phyloP scores from a whole-genome alignment of 2,113 vertebrate genomes.

The Ophthalmolycus amberensis region DNA sequence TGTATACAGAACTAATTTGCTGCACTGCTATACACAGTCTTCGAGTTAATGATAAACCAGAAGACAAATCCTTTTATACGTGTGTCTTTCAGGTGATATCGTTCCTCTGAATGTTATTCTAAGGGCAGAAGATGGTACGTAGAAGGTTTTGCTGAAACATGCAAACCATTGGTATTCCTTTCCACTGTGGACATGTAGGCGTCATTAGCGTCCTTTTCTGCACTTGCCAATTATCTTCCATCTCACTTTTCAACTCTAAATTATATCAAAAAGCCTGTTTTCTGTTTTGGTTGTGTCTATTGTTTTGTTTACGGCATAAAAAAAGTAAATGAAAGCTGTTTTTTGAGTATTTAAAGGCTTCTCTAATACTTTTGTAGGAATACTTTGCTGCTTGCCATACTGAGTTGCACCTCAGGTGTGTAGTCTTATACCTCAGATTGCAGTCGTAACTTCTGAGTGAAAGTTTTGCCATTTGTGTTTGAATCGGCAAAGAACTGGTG shows the following conservation, averaged over 20 bases:
- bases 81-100: not conserved
- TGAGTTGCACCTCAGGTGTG: not conserved
- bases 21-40: not conserved
- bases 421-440: not conserved
- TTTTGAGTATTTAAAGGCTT: not conserved
- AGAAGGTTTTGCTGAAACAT: too few species aligned
- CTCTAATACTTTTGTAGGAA: too few species aligned
- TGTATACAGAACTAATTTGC: not conserved
- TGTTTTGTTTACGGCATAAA: not conserved
- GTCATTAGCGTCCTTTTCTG: too few species aligned
- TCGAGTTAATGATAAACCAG: constrained; percentile 49
- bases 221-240: too few species aligned
- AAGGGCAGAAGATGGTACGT: too few species aligned
- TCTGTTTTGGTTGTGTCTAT: too few species aligned
- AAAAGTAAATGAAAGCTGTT: not conserved
- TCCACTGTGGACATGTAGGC: too few species aligned
- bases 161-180: too few species aligned
- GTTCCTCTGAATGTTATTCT: not conserved
- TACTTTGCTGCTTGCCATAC: not conserved
- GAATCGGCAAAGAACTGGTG: not conserved
- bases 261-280: too few species aligned
- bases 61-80: constrained; percentile 11
- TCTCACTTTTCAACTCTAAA: too few species aligned
- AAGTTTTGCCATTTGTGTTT: not conserved
- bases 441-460: not conserved